Evolutionary conservation across 2,888 invertebrate species (phyloP), one percentile per base, ranked within the genome.

Genomic region (Electrophaes corylata): DNA sequence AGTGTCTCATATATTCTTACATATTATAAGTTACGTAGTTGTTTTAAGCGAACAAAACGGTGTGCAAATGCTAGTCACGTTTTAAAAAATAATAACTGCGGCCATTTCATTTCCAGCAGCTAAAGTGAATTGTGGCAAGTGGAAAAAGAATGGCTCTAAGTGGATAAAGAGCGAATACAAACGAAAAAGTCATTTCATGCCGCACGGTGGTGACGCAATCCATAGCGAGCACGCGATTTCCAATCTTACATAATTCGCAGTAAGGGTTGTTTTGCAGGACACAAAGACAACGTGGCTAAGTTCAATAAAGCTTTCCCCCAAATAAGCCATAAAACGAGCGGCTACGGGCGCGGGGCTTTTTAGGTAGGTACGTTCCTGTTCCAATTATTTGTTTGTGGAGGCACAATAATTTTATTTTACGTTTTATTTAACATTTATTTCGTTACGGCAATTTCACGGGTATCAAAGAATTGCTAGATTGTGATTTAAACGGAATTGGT

Each of bases 381-480:
- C 86, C 89, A 90, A 91, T 91, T 90, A 91, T 91, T 90, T 91
- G 91, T 91, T 91, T 90, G 89, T 84, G 90, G 88, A 90, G 87
- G 89, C 88, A 86, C 86, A 88, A 90, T 89, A 87, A 90, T 91
- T 91, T 91, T 91, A 89, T 91, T 91, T 90, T 89, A 88, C 91
- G 90, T 91, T 91, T 91, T 91, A 91, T 91, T 91, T 88, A 91
- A 91, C 91, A 91, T 91, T 91, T 91, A 91, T 91, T 88, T 86
- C 91, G 91, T 90, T 91, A 89, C 90, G 91, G 86, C 89, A 89
- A 91, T 91, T 91, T 91, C 91, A 91, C 85, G 91, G 91, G 86
- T 89, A 91, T 91, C 91, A 90, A 88, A 88, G 90, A 84, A 87
- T 87, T 82, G 87, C 88, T 89, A 88, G 89, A 86, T 90, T 89